A percentile compares a stretch with the other conserved stretches of the same genome.
Evolutionary conservation across 2,888 invertebrate genomes (phyloP).

Genomic region (Atethmia centrago): DNA sequence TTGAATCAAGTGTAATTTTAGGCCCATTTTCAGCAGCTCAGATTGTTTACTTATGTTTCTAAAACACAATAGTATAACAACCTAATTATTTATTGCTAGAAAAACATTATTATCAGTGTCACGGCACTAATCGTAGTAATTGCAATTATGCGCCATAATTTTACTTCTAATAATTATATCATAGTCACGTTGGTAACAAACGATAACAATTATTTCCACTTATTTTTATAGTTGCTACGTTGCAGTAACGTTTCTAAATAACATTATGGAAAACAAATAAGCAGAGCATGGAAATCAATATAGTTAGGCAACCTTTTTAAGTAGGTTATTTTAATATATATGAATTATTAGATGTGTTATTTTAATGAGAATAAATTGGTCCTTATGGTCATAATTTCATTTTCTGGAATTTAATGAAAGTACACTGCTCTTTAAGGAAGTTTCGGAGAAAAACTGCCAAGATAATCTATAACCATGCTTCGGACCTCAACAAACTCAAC

Average conservation of each 20-base stretch:
- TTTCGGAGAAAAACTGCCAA: not conserved
- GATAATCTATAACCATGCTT: not conserved
- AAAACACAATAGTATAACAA: not conserved
- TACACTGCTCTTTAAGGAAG: not conserved
- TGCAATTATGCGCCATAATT: slow-evolving; percentile 39
- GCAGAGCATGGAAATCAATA: slow-evolving; percentile 21
- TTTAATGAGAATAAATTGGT: slow-evolving; percentile 23
- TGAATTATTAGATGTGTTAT: not conserved
- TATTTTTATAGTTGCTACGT: slow-evolving; percentile 6
- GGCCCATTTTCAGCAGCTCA: not conserved
- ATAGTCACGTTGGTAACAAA: slow-evolving; percentile 38
- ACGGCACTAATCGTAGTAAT: slow-evolving; percentile 37
- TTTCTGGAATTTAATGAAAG: not conserved
- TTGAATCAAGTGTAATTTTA: not conserved
- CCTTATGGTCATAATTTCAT: not conserved
- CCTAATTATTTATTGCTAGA: slow-evolving; percentile 5
- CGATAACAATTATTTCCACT: slow-evolving; percentile 50
- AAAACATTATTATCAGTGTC: slow-evolving; percentile 44
- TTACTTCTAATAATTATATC: slow-evolving; percentile 11
- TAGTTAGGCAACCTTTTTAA: not conserved
- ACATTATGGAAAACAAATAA: slow-evolving; percentile 2
- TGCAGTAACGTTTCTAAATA: not conserved
- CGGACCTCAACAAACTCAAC: not conserved
- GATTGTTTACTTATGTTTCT: not conserved
- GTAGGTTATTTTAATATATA: not conserved